Base-by-base conservation (phyloP, 1,140 invertebrate genomes). In the Harpegnathos saltator region DNA sequence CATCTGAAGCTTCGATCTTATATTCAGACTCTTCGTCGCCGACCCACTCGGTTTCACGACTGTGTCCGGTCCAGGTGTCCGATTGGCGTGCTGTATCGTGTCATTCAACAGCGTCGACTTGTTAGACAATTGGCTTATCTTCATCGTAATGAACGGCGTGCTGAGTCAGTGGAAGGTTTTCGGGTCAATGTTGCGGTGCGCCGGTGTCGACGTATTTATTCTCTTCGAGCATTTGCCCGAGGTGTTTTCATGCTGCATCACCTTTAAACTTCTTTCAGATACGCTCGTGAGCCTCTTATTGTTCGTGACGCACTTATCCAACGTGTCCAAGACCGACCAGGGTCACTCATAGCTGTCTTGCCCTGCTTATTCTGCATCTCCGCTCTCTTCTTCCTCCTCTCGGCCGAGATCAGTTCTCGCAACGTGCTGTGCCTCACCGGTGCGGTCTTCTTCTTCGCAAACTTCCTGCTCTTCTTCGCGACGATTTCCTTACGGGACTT, bases 11-110 rank as follows among this genome's bases (percentile, higher is more conserved):
- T 5, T 33, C 4, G 1, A 91, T 66, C 9, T 74, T 63, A 11
- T 90, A 86, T 54, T 87, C 26, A n/a, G 86, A 89, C 65, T 90
- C 89, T 72, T 65, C n/a, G 0, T 63, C 0, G 59, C 83, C 89
- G 44, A n/a, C n/a, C n/a, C n/a, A n/a, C n/a, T n/a, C n/a, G 26
- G 29, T 59, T 75, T 85, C 52, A 92, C 93, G 7, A 93, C 56
- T 83, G 93, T 93, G 54, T 92, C 83, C 68, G 88, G 92, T 0
- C 82, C 90, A 1, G 93, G 92, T 26, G 91, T 94, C 24, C 91
- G 29, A 62, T 92, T 93, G 0, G 92, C 63, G 48, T 92, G 93
- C 0, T 82, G 71, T 38, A 91, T 90, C 0, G 89, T 90, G 12
- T 81, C 58, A n/a, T 93, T 90, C 5, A 92, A 29, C 15, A 87